Evolutionary conservation across 2,888 invertebrate genomes (phyloP), one percentile per base, ranked within the genome.

Genomic region (Coecobrya sp.): DNA sequence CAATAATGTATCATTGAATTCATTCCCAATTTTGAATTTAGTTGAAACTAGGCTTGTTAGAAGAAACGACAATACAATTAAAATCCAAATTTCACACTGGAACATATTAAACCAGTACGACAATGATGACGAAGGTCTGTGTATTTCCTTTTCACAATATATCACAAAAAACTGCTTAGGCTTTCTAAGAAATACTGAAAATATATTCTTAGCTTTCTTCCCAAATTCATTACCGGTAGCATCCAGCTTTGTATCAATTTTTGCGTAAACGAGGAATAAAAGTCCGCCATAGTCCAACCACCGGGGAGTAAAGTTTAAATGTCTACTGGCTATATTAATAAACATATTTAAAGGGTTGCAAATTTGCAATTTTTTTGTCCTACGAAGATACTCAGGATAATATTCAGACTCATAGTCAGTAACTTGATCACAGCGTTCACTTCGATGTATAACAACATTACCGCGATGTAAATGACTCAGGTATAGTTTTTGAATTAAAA

Each of bases 261-360:
- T 36, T 36, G 36, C 7, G 36, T 36, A 36, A 7, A 4, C 5
- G 10, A 16, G n/a, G n/a, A 52, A 62, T 62, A 62, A 19, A 0
- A 62, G 3, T 1, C 59, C 65, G 62, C 22, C 36, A 19, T 84
- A 16, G 84, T 84, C 59, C 22, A 62, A 16, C 30, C 36, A 52
- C 3, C 7, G 42, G 13, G 19, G 42, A 7, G 84, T 62, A 27
- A 84, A 84, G n/a, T 84, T 84, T n/a, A 84, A 19, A 1, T 42
- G 16, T 4, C 1, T 11, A 1, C 1, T 27, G 10, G 36, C 65
- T 1, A 84, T 7, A 22, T 22, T 5, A 0, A 36, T 0, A 42
- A 84, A 59, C n/a, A 36, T 84, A 62, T 59, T 84, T 3, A 84
- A 11, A 10, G 84, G 84, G 16, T 84, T 62, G 19, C 84, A 84